Evolutionary conservation across 2,888 invertebrate species (phyloP).

Genomic region (Troides helena): DNA sequence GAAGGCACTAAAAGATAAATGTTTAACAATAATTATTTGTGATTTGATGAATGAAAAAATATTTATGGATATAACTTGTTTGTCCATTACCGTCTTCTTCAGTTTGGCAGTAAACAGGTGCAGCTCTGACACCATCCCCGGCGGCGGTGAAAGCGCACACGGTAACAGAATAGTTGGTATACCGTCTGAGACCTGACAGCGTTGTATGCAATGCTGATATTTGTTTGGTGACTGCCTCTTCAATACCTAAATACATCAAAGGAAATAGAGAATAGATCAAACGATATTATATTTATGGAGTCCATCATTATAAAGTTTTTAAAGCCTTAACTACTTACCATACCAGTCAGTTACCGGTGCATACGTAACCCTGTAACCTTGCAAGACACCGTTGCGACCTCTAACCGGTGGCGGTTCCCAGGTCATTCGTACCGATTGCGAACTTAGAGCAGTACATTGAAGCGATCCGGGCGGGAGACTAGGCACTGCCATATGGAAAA

Average conservation of each 20-base stretch:
- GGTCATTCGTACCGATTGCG: slow-evolving; percentile 90
- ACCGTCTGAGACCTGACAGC: slow-evolving; percentile 88
- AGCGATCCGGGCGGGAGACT: slow-evolving; percentile 91
- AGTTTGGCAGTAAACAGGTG: slow-evolving; percentile 91
- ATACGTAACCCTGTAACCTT: slow-evolving; percentile 91
- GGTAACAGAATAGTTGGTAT: slow-evolving; percentile 95
- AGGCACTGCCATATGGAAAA: slow-evolving; percentile 83
- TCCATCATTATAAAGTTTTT: background rate
- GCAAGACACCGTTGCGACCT: slow-evolving; percentile 91
- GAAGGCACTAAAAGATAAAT: slow-evolving; percentile 85
- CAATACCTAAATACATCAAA: slow-evolving; percentile 79
- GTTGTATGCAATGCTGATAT: slow-evolving; percentile 85
- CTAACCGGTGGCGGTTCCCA: slow-evolving; percentile 91
- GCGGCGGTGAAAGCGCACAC: slow-evolving; percentile 93
- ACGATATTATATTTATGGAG: background rate
- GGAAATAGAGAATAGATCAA: background rate
- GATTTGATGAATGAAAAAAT: background rate
- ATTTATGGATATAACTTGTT: background rate
- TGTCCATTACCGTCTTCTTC: slow-evolving; percentile 88
- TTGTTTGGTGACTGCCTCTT: slow-evolving; percentile 88
- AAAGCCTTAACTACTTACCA: slow-evolving; percentile 76
- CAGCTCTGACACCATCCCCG: slow-evolving; percentile 93
- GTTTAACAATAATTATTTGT: background rate
- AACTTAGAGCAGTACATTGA: slow-evolving; percentile 89
- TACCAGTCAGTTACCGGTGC: slow-evolving; percentile 89